Evolutionary conservation across 2,113 vertebrate species (phyloP), one percentile per base, ranked within the genome.

Genomic region (Mola mola): DNA sequence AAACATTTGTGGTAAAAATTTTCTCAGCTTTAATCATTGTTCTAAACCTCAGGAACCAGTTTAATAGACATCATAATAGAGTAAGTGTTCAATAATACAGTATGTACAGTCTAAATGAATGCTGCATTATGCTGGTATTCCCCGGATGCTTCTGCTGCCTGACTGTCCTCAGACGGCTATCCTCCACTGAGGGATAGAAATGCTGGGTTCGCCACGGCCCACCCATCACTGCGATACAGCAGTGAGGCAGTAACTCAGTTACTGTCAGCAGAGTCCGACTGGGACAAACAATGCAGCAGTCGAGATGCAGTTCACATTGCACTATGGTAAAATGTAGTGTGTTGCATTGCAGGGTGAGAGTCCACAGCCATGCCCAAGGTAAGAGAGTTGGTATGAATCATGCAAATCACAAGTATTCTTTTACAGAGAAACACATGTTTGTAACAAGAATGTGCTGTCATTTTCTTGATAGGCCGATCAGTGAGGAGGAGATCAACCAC

Each of bases 401-500:
- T 46, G 2, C 16, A 19, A 28, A 24, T 17, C 6, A 37, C 2
- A 0, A 34, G 12, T 26, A 34, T 16, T n/a, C 24, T 47, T 19
- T n/a, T 12, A 1, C 8, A 31, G 13, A 20, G 5, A 33, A 16
- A 4, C 5, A 2, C 10, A 55, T 16, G 5, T 8, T 31, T 38
- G 2, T 6, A 7, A 2, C 55, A 1, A 12, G 20, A 15, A 36
- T 47, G 3, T 62, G n/a, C 46, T 2, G 3, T 51, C 59, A 2
- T 63, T 31, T 59, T 0, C 36, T 26, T 6, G 28, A 29, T 9
- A 99, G 97, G 71, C 94, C 95, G 66, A 92, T 99, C 81, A 96
- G 89, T 8, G 95, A 98, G 48, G 97, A 98, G 76, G 97, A 99
- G 92, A 93, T 99, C 48, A 74, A 78, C 47, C 92, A 96, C 85